Conservation (phyloP, 2,113 vertebrate species). For the Xiphias gladius region DNA sequence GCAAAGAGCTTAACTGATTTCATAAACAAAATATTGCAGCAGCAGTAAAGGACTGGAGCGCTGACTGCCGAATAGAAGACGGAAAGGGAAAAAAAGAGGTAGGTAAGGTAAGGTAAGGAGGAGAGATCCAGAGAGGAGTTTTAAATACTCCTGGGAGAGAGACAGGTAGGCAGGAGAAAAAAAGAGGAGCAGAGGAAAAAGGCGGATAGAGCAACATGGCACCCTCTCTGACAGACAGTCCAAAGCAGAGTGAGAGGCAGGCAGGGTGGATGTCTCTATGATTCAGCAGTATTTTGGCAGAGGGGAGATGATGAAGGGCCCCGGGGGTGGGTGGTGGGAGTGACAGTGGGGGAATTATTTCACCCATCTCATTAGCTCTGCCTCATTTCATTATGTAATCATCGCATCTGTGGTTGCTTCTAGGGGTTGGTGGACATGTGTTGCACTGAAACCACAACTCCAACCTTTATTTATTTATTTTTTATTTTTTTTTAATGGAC, state of each 20-base stretch:
- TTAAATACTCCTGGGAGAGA: constrained; percentile 41
- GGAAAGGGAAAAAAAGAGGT: background rate
- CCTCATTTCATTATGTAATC: constrained; percentile 79
- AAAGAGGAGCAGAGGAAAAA: background rate
- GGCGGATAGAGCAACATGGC: constrained; percentile 44
- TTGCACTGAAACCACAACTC: constrained; percentile 10
- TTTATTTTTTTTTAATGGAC: constrained; percentile 6
- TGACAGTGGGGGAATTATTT: constrained; percentile 45
- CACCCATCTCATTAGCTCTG: constrained; percentile 78
- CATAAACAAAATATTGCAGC: constrained; percentile 20
- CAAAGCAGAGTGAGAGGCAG: constrained; percentile 68
- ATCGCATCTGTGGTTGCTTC: constrained; percentile 15
- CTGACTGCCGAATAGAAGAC: background rate
- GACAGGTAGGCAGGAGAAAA: constrained; percentile 41
- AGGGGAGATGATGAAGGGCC: constrained; percentile 61
- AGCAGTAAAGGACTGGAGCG: constrained; percentile 13
- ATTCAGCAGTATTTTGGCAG: constrained; percentile 75
- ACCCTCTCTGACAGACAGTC: constrained; percentile 62
- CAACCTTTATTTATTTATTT: constrained; percentile 19
- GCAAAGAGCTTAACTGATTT: background rate
- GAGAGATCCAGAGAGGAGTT: constrained; percentile 2
- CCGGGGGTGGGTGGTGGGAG: constrained; percentile 38
- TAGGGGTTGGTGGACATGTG: constrained; percentile 40
- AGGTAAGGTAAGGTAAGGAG: too few species aligned
- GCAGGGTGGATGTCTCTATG: constrained; percentile 62